Conservation (phyloP, 2,113 vertebrate species). For the Nycticebus coucang region DNA sequence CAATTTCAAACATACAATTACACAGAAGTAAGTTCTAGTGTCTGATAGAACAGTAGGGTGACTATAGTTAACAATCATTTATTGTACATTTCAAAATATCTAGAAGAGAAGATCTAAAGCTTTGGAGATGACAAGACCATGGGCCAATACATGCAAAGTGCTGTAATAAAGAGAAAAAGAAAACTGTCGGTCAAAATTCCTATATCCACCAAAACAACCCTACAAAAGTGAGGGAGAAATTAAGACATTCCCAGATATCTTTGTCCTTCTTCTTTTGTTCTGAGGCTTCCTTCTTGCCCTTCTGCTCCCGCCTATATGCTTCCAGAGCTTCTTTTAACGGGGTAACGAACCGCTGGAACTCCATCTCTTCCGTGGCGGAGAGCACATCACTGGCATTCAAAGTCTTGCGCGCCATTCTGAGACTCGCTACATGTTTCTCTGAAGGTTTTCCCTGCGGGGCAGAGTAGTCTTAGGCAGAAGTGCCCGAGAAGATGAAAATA, state of each 20-base stretch:
- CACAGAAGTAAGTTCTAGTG: neutral
- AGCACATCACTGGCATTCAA: constrained; percentile 96
- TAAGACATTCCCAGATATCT: constrained; percentile 75
- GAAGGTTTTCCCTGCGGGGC: neutral
- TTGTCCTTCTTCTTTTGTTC: constrained; percentile 94
- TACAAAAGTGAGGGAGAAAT: neutral
- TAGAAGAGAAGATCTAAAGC: neutral
- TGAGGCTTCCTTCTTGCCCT: constrained; percentile 94
- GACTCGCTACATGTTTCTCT: neutral
- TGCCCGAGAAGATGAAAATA: constrained; percentile 31
- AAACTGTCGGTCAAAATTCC: neutral
- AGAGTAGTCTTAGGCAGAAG: neutral
- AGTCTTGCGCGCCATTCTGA: constrained; percentile 88
- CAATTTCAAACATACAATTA: neutral
- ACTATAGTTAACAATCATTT: neutral
- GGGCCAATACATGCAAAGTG: neutral
- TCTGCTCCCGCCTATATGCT: constrained; percentile 95
- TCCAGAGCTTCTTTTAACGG: constrained; percentile 95
- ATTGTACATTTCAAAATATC: neutral
- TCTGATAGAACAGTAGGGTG: neutral
- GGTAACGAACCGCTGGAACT: constrained; percentile 95
- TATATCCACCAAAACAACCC: neutral
- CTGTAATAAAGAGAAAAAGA: too few species aligned
- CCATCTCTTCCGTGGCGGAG: constrained; percentile 99
- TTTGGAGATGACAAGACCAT: neutral